phyloP scores from a whole-genome alignment of 2,888 invertebrate species.

The Eupithecia centaureata region DNA sequence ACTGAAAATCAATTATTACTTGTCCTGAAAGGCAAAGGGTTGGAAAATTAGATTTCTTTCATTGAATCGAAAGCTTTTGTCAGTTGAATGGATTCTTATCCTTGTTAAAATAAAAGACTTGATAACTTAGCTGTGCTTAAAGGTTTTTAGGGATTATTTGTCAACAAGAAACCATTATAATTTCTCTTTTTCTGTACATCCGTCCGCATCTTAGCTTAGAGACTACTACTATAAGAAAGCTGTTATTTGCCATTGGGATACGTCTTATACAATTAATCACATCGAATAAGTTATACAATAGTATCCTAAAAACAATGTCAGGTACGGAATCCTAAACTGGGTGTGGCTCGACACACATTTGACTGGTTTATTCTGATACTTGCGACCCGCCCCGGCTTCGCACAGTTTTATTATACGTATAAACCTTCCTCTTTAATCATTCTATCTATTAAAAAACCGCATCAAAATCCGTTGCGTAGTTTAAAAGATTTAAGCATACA shows the following conservation, averaged over 20 bases:
- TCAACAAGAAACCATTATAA: too few relatives aligned
- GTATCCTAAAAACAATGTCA: neutral
- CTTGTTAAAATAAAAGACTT: conserved; percentile 10
- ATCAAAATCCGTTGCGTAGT: too few relatives aligned
- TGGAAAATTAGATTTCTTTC: conserved; percentile 48
- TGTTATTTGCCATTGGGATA: neutral
- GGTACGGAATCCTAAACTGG: neutral
- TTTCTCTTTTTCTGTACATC: neutral
- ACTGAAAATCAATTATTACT: conserved; percentile 40
- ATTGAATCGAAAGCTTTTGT: conserved; percentile 34
- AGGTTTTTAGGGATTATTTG: conserved; percentile 2
- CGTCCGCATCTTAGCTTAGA: neutral
- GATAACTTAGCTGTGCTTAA: neutral
- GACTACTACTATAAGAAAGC: neutral
- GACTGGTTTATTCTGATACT: neutral
- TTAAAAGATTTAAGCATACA: too few relatives aligned
- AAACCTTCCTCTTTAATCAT: too few relatives aligned
- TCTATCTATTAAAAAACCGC: too few relatives aligned
- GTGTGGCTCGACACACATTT: neutral
- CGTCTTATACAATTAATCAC: neutral
- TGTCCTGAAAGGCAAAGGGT: conserved; percentile 37
- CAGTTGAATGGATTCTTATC: conserved; percentile 37
- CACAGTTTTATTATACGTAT: too few relatives aligned
- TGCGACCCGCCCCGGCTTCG: too few relatives aligned
- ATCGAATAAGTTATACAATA: neutral